A percentile compares a stretch with the other conserved stretches of the same genome.
phyloP scores from a whole-genome alignment of 2,888 invertebrate genomes.

The Salticus scenicus region DNA sequence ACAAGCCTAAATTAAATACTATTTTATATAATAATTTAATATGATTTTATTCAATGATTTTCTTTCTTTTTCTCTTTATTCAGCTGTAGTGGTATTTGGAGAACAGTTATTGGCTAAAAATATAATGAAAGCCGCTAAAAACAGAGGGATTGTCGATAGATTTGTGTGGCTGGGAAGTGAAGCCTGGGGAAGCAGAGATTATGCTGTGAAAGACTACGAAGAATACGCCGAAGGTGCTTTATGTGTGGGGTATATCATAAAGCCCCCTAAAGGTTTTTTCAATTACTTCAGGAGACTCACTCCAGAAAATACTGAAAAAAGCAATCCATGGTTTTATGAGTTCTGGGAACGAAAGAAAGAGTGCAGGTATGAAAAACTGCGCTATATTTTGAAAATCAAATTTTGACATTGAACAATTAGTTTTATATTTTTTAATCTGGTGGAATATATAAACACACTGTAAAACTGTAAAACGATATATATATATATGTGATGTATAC shows the following conservation, averaged over 20 bases:
- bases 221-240: constrained; percentile 78
- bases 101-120: constrained; percentile 76
- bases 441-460: no score
- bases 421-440: no score
- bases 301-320: constrained; percentile 73
- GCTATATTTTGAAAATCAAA: no score
- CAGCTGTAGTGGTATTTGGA: constrained; percentile 79
- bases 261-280: constrained; percentile 77
- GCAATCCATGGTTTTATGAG: constrained; percentile 79
- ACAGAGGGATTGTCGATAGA: constrained; percentile 73
- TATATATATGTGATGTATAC: no score
- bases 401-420: no score
- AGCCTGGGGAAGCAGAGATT: constrained; percentile 77
- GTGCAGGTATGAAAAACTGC: constrained; percentile 71
- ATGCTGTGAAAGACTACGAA: constrained; percentile 73
- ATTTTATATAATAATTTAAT: no score
- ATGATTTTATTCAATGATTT: no score
- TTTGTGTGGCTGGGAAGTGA: constrained; percentile 79
- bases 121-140: constrained; percentile 77
- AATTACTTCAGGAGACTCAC: constrained; percentile 77
- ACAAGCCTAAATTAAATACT: no score
- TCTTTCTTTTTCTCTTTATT: no score
- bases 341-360: constrained; percentile 78
- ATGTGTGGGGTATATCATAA: constrained; percentile 78
- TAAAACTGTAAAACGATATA: no score